Conservation (phyloP, 1,140 invertebrate genomes). For the Hylyphantes graminicola region DNA sequence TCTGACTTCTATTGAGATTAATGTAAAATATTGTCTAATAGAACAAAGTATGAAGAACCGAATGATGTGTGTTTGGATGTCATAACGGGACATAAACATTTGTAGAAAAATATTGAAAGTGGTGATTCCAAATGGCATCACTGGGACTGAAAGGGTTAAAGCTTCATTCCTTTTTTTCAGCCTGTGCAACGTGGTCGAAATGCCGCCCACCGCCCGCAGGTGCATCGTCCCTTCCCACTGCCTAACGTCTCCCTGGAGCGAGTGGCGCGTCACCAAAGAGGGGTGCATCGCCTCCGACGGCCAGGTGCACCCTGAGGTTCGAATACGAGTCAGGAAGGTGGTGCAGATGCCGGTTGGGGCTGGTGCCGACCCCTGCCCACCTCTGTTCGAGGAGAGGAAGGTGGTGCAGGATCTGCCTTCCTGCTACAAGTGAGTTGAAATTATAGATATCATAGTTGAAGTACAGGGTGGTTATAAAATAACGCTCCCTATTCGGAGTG, state of each 20-base stretch:
- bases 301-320: constrained; percentile 66
- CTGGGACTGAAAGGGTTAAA: too few species aligned
- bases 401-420: constrained; percentile 66
- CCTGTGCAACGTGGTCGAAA: not conserved
- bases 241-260: constrained; percentile 73
- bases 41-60: too few species aligned
- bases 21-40: too few species aligned
- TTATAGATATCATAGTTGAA: too few species aligned
- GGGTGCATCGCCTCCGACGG: constrained; percentile 68
- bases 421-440: constrained; percentile 68
- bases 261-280: constrained; percentile 69
- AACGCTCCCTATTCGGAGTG: too few species aligned
- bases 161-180: not conserved
- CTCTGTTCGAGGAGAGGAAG: constrained; percentile 67
- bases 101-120: too few species aligned
- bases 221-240: constrained; percentile 71
- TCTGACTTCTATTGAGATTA: too few species aligned
- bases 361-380: constrained; percentile 68
- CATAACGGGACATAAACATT: too few species aligned
- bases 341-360: constrained; percentile 68
- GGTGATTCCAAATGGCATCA: too few species aligned
- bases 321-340: constrained; percentile 67
- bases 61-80: too few species aligned
- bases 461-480: too few species aligned
- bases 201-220: not conserved